Percentiles rank a stretch among this genome's conserved stretches.
These are phyloP conservation scores for Anseranas semipalmata DNA, from an alignment of 2,113 vertebrate genomes.

Conservation along the genomic window DNA sequence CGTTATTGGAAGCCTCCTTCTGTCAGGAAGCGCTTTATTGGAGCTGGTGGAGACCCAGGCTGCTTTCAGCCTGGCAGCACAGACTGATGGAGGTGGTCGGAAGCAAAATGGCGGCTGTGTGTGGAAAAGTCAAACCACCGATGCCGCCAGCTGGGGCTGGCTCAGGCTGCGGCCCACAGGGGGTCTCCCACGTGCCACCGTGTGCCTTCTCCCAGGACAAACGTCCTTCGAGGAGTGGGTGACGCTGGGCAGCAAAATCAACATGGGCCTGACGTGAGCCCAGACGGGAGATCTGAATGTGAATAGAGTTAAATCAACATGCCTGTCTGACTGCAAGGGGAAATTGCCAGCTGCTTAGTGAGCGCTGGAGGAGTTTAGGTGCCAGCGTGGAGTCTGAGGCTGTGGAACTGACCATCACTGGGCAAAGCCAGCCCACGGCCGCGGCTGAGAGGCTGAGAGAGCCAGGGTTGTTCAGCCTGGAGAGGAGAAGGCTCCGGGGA, in stretches of 20 bases:
- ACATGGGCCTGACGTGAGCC: too few species aligned
- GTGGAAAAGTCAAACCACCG: neutral
- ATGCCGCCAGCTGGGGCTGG: too few species aligned
- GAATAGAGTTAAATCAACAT: neutral
- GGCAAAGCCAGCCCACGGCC: neutral
- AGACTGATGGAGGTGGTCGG: neutral
- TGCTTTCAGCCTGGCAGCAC: neutral
- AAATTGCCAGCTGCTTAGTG: neutral
- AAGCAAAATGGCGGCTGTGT: neutral
- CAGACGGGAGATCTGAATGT: neutral
- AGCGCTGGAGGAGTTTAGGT: neutral
- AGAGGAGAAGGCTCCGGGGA: neutral
- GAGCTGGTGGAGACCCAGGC: neutral
- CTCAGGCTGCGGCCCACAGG: neutral
- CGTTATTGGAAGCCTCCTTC: neutral
- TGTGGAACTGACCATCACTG: neutral
- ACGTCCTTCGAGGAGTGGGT: too few species aligned
- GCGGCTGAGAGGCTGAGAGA: neutral
- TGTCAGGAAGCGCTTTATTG: neutral
- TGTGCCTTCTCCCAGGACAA: neutral
- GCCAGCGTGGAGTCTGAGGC: neutral
- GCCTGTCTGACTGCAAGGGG: neutral
- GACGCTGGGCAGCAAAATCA: rapidly evolving
- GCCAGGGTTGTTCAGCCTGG: neutral
- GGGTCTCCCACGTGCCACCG: too few species aligned